A percentile compares a stretch with the other conserved stretches of the same genome.
Conservation (phyloP, 2,888 invertebrate species). For the Graphium colonna region DNA sequence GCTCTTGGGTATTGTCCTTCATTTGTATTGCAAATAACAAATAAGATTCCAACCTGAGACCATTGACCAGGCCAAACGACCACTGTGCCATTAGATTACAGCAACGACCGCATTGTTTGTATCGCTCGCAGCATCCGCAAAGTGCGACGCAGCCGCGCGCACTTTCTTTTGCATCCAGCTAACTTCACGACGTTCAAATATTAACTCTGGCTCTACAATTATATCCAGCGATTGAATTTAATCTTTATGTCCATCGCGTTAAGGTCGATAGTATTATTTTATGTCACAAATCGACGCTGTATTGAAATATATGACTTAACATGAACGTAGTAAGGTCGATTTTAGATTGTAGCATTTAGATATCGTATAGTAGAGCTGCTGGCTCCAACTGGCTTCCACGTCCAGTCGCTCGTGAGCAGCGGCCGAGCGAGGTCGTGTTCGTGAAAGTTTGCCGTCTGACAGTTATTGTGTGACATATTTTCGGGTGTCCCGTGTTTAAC, state of each 20-base stretch:
- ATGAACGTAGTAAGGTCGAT: not conserved
- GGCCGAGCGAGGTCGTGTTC: slow-evolving; percentile 21
- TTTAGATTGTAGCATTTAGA: slow-evolving; percentile 3
- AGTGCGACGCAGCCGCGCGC: slow-evolving; percentile 69
- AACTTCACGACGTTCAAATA: slow-evolving; percentile 36
- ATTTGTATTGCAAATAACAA: too few species aligned
- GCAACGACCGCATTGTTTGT: slow-evolving; percentile 59
- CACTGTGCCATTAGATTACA: slow-evolving; percentile 31
- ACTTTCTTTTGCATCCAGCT: slow-evolving; percentile 73
- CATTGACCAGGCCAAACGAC: not conserved
- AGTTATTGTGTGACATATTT: slow-evolving; percentile 39
- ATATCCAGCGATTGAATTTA: slow-evolving; percentile 11
- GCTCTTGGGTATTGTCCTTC: too few species aligned
- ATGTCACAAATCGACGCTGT: not conserved
- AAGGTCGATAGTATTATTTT: slow-evolving; percentile 1
- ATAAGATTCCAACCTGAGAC: not conserved
- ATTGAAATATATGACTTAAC: not conserved
- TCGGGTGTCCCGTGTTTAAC: slow-evolving; percentile 61
- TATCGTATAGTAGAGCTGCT: not conserved
- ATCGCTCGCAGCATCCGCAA: slow-evolving; percentile 58
- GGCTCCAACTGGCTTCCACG: not conserved
- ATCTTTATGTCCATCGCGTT: not conserved
- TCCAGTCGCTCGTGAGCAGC: slow-evolving; percentile 19
- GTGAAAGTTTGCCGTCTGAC: slow-evolving; percentile 28
- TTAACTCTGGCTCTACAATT: not conserved